Conservation (phyloP, 2,797 vertebrate species). For the Ptychobarbus kaznakovi region DNA sequence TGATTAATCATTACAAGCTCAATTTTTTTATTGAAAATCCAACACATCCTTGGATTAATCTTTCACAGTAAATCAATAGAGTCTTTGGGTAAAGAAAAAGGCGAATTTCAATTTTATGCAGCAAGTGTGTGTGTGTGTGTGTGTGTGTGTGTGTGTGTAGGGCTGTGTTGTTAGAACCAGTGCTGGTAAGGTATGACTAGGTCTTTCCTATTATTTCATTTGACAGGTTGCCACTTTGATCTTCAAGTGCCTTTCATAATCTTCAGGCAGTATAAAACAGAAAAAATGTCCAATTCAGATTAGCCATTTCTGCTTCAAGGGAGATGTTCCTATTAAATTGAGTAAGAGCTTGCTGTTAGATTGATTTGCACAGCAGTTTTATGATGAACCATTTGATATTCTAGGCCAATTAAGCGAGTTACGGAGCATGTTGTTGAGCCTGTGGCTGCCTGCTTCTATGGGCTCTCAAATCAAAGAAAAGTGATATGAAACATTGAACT, state of each 20-base stretch:
- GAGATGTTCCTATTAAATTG: neutral
- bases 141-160: conserved; percentile 3
- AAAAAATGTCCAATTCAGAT: neutral
- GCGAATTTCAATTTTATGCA: neutral
- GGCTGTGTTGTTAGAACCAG: neutral
- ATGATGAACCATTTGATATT: conserved; percentile 17
- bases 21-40: neutral
- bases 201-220: neutral
- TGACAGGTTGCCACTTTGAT: conserved; percentile 20
- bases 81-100: neutral
- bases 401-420: neutral
- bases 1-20: neutral
- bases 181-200: neutral
- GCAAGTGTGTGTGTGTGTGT: neutral
- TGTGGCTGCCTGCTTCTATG: neutral
- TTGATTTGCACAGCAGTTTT: conserved; percentile 18
- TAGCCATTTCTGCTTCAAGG: neutral
- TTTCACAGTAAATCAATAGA: neutral
- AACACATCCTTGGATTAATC: neutral
- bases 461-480: neutral
- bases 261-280: conserved; percentile 1
- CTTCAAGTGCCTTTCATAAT: neutral
- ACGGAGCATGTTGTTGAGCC: neutral
- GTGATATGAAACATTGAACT: neutral
- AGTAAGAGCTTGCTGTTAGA: neutral